phyloP scores from a whole-genome alignment of 2,113 vertebrate genomes.

The Dasyornis broadbenti region DNA sequence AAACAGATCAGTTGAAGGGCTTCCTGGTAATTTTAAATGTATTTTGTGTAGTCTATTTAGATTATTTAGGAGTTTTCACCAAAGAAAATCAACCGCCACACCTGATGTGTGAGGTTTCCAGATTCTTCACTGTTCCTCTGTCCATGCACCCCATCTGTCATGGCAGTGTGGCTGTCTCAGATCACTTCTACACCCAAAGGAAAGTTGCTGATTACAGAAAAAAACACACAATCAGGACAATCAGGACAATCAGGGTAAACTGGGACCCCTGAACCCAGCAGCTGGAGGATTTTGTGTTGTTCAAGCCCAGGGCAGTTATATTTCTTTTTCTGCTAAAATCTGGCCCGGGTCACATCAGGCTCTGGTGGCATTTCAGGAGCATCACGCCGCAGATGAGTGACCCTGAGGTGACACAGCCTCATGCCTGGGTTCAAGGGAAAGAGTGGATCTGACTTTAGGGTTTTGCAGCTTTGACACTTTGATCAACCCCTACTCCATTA shows the following conservation, averaged over 20 bases:
- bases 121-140: background rate
- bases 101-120: background rate
- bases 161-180: background rate
- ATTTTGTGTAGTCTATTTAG: background rate
- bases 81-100: background rate
- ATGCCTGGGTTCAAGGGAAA: background rate
- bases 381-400: background rate
- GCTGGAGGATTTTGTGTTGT: background rate
- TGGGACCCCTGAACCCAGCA: background rate
- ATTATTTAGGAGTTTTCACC: background rate
- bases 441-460: no score
- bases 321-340: background rate
- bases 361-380: background rate
- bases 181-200: fast-evolving
- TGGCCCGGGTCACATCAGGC: background rate
- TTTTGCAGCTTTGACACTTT: background rate
- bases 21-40: background rate
- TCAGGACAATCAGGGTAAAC: background rate
- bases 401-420: background rate
- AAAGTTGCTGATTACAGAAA: background rate
- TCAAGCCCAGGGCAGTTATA: background rate
- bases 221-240: background rate
- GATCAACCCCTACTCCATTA: background rate
- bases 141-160: background rate
- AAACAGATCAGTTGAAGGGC: background rate